Evolutionary conservation across 2,113 vertebrate species (phyloP).

Genomic region (Oenanthe oenanthe): DNA sequence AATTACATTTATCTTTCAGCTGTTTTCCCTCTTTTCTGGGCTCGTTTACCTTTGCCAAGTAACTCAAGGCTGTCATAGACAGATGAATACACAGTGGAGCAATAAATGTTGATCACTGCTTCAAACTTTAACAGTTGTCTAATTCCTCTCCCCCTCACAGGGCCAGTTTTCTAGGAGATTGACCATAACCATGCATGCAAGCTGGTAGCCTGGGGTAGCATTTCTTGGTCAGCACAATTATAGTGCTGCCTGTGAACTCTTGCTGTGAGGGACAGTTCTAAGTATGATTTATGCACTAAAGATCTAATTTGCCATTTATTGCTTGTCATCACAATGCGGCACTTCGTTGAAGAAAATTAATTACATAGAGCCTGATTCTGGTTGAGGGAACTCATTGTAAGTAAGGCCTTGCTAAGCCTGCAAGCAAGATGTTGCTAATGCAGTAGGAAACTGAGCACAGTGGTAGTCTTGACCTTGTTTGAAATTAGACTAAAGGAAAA

Average conservation of each 20-base stretch:
- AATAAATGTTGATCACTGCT: not conserved
- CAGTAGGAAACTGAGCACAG: not conserved
- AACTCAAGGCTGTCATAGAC: not conserved
- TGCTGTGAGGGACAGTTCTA: not conserved
- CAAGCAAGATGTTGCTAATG: conserved; percentile 6
- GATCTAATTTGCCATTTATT: conserved; percentile 11
- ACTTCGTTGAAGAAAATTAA: not conserved
- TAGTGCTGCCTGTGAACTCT: not conserved
- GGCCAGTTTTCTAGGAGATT: not conserved
- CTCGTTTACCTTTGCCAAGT: not conserved
- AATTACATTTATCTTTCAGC: not conserved
- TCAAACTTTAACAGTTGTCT: not conserved
- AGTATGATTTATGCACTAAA: not conserved
- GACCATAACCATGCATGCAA: not conserved
- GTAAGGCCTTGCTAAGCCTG: not conserved
- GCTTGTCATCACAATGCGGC: not conserved
- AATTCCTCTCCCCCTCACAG: not conserved
- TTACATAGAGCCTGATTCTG: not conserved
- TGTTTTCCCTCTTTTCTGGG: not conserved
- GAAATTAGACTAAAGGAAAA: not conserved
- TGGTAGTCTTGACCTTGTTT: not conserved
- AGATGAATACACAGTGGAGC: not conserved
- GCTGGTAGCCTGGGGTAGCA: not conserved
- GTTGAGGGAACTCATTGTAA: not conserved
- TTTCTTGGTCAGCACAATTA: not conserved